Base-by-base conservation (phyloP, 2,888 invertebrate species). In the Eristalis intricaria region DNA sequence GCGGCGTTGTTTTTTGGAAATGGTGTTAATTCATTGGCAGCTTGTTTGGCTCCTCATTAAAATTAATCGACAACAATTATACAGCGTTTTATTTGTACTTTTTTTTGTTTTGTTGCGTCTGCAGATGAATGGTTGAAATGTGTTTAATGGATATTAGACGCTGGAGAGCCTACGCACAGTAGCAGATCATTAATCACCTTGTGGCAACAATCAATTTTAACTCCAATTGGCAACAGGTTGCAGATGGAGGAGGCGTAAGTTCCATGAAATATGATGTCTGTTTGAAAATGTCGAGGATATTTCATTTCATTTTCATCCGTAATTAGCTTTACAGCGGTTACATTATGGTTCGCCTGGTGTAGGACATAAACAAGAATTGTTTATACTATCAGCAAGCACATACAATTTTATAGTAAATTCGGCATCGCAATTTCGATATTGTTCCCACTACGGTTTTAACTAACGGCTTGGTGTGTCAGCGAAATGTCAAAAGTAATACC, bases 61-160 rank as follows among this genome's bases (percentile, higher is more conserved):
- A 40, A 58, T 73, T 73, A 50, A 79, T 79, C 58, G 60, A 35
- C 15, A 60, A 61, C 60, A 73, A 73, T 79, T 79, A 60, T 43
- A 13, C 23, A 40, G 5, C 8, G 10, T 63, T 69, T 63, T 69
- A 15, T 43, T 2, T n/a, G 32, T 10, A 8, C 1, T 32, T 32
- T 32, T 32, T n/a, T n/a, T 32, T 32, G 32, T 26, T 26, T 29
- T 5, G 29, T 5, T 5, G 0, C 11, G 22, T 60, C 26, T 26
- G 60, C 60, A 26, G 26, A 60, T 26, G 7, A n/a, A 23, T 7
- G 56, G 23, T 5, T 7, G 38, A 22, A 19, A 4, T 15, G 19
- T 10, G 19, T 19, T 19, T 19, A 64, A 38, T 38, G 38, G 19
- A 38, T 63, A 58, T 10, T 64, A 29, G 15, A 35, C 13, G 61